Evolutionary conservation across 2,888 invertebrate genomes (phyloP), one percentile per base, ranked within the genome.

Genomic region (Chirona hameri): DNA sequence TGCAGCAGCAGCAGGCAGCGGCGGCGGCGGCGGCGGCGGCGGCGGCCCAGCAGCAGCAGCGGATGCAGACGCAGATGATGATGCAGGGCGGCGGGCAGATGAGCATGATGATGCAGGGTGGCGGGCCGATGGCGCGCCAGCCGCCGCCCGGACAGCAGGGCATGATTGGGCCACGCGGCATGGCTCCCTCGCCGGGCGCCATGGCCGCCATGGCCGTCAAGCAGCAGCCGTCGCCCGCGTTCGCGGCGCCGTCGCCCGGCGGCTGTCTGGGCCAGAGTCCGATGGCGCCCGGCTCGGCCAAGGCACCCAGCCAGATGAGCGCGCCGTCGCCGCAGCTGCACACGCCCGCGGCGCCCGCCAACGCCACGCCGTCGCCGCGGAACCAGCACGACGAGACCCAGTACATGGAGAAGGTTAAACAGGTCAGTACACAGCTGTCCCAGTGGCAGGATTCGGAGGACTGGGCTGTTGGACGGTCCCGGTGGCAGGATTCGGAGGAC

Each of bases 361-460:
- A 76, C 76, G 39, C 76, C 39, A 76, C 76, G 21, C 31, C 76
- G 7, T 76, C 76, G 76, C 76, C 76, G 76, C 76, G 76, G 39
- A 76, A 39, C 76, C 84, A 83, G 79, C 83, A 79, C 85, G 97
- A 98, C 86, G 97, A 98, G 86, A 95, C 95, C 83, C 93, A 94
- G 0, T 98, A 98, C 87, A 89, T 96, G 82, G 98, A 98, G 87
- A 98, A 98, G 89, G 94, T 97, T 84, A 92, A 95, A 55, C 96
- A 97, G 87, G 76, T 76, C 31, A 76, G 76, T 1, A 0, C 65
- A n/a, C n/a, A n/a, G n/a, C n/a, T n/a, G n/a, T n/a, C n/a, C n/a
- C n/a, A n/a, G n/a, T n/a, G n/a, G n/a, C n/a, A n/a, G n/a, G n/a
- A n/a, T n/a, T n/a, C n/a, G n/a, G n/a, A n/a, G n/a, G n/a, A n/a